These are phyloP conservation scores for Drosophila demipolita DNA, from an alignment of 2,888 invertebrate species.

Conservation along the genomic window DNA sequence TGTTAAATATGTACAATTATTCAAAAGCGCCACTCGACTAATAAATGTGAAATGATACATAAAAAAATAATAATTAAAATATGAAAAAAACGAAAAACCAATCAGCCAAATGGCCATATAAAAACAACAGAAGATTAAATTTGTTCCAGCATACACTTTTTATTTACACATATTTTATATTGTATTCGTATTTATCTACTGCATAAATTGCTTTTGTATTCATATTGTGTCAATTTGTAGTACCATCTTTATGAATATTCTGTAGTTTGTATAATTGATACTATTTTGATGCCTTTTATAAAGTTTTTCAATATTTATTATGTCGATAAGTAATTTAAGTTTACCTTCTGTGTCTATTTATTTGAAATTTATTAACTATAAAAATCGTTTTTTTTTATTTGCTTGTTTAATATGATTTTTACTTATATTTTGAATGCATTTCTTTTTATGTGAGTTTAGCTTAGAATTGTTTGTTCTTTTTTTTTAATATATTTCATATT, in stretches of 20 bases:
- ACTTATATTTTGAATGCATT: slow-evolving; percentile 14
- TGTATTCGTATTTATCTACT: slow-evolving; percentile 47
- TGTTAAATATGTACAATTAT: slow-evolving; percentile 77
- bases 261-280: slow-evolving; percentile 56
- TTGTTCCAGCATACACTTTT: slow-evolving; percentile 57
- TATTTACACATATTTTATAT: slow-evolving; percentile 63
- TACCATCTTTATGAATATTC: slow-evolving; percentile 59
- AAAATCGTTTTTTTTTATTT: slow-evolving; percentile 35
- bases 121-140: slow-evolving; percentile 55
- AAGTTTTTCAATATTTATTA: slow-evolving; percentile 46
- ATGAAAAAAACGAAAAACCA: slow-evolving; percentile 39
- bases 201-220: slow-evolving; percentile 64
- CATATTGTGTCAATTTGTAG: slow-evolving; percentile 62
- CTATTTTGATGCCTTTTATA: slow-evolving; percentile 37
- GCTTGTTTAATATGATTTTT: slow-evolving; percentile 21
- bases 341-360: slow-evolving; percentile 31
- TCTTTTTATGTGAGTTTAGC: slow-evolving; percentile 7
- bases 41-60: slow-evolving; percentile 9
- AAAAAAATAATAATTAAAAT: slow-evolving; percentile 1
- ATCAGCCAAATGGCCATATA: slow-evolving; percentile 46
- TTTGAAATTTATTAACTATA: slow-evolving; percentile 59
- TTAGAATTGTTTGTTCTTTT: slow-evolving; percentile 32
- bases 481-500: slow-evolving; percentile 16
- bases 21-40: slow-evolving; percentile 32
- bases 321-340: slow-evolving; percentile 62